A percentile compares a stretch with the other conserved stretches of the same genome.
These are phyloP conservation scores for Clarias batrachus DNA, from an alignment of 2,113 vertebrate genomes.

Conservation along the genomic window DNA sequence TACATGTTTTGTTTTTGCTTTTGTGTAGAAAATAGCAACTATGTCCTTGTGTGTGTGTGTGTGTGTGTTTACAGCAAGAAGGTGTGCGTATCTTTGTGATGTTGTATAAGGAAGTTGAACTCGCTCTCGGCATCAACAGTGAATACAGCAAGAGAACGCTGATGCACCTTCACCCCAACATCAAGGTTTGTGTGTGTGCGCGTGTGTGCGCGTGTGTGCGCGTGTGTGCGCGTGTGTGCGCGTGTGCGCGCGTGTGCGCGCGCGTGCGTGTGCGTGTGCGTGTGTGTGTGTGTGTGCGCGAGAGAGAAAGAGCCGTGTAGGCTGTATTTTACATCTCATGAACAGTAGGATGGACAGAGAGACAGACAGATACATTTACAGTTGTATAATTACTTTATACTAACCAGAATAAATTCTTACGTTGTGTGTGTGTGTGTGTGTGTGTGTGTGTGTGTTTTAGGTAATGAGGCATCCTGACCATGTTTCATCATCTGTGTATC, in stretches of 20 bases:
- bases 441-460: constrained; percentile 61
- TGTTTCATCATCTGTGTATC: constrained; percentile 89
- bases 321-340: not conserved
- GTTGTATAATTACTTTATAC: not conserved
- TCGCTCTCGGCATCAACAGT: constrained; percentile 95
- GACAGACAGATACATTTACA: not conserved
- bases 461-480: constrained; percentile 97
- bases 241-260: too few relatives aligned
- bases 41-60: constrained; percentile 11
- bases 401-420: not conserved
- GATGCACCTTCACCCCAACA: constrained; percentile 84
- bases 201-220: not conserved
- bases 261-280: constrained; percentile 54
- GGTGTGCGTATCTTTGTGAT: constrained; percentile 93
- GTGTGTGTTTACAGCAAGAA: constrained; percentile 80
- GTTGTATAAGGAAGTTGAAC: constrained; percentile 95
- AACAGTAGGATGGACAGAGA: not conserved
- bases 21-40: not conserved
- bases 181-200: constrained; percentile 79
- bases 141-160: constrained; percentile 94
- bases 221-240: not conserved
- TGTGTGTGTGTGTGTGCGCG: constrained; percentile 54
- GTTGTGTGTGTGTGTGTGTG: not conserved
- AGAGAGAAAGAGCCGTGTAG: not conserved
- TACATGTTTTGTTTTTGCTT: not conserved